phyloP scores from a whole-genome alignment of 2,797 vertebrate genomes.

The Bryconaethiops microstoma region DNA sequence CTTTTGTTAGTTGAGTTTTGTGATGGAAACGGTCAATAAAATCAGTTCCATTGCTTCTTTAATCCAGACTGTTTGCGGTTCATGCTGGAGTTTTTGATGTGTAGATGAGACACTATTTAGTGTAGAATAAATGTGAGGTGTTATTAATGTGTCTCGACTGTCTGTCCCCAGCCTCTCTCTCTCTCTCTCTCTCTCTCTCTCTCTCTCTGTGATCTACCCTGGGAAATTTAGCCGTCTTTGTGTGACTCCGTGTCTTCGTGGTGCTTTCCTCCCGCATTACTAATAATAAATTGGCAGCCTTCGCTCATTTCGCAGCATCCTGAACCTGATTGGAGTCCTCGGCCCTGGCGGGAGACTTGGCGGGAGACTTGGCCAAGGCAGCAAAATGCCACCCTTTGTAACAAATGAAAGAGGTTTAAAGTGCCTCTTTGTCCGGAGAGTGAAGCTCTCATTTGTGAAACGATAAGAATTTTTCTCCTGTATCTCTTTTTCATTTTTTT shows the following conservation, averaged over 20 bases:
- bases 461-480: conserved; percentile 2
- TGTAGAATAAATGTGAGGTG: background rate
- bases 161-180: conserved; percentile 26
- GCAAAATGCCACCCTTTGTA: conserved; percentile 44
- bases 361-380: conserved; percentile 29
- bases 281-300: conserved; percentile 36
- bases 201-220: no score
- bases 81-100: conserved; percentile 28
- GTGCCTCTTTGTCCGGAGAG: background rate
- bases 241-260: background rate
- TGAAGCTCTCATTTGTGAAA: conserved; percentile 27
- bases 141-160: conserved; percentile 31
- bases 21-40: conserved; percentile 2
- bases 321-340: conserved; percentile 32
- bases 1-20: conserved; percentile 2
- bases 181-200: no score
- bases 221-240: conserved; percentile 21
- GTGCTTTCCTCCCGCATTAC: conserved; percentile 28
- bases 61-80: background rate
- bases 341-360: no score
- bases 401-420: conserved; percentile 12
- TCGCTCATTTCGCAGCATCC: conserved; percentile 38
- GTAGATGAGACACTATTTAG: conserved; percentile 14
- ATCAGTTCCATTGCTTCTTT: conserved; percentile 16
- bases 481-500: conserved; percentile 1